Evolutionary conservation across 2,797 vertebrate genomes (phyloP), one percentile per base, ranked within the genome.

Genomic region (Galago senegalensis): DNA sequence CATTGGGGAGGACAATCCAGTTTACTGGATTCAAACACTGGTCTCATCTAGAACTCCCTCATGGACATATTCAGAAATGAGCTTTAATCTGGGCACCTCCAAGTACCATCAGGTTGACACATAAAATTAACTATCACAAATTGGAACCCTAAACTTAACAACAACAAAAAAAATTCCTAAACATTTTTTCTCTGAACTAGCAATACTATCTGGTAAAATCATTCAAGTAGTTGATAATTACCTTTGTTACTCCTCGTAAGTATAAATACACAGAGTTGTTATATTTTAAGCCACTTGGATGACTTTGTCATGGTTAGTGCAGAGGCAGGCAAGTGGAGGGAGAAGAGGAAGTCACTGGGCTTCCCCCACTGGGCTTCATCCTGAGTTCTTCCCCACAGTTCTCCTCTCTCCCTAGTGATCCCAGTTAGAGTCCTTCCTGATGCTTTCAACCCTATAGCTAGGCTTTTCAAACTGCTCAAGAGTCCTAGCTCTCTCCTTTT

Each of bases 181-280:
- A 56, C 88, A 75, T 70, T 49, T 56, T 87, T 87, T 23, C 40
- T 94, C 46, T 94, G 92, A 67, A 87, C 80, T 56, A 60, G 61
- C 56, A 83, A 75, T 89, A 25, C 58, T 87, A 53, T 14, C 77
- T 76, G 37, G 76, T 53, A 80, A 96, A 92, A 25, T 56, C 67
- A 89, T 92, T 46, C 34, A 69, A 16, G 17, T 65, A 58, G 34
- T 58, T 96, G 43, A 73, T 87, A 81, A 79, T 91, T n/a, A 87
- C 20, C 76, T 75, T 20, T 72, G 9, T 65, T 91, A 63, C 12
- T 69, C 4, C 21, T 91, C 34, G 10, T 63, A 37, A 73, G 20
- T 46, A 49, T 63, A 17, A 65, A 21, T n/a, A 60, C 12, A 37
- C 63, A 60, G 16, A 72, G 18, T 96, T 80, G 49, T 23, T 65